Base-by-base conservation (phyloP, 2,797 vertebrate genomes). In the Ctenopoma multispine region DNA sequence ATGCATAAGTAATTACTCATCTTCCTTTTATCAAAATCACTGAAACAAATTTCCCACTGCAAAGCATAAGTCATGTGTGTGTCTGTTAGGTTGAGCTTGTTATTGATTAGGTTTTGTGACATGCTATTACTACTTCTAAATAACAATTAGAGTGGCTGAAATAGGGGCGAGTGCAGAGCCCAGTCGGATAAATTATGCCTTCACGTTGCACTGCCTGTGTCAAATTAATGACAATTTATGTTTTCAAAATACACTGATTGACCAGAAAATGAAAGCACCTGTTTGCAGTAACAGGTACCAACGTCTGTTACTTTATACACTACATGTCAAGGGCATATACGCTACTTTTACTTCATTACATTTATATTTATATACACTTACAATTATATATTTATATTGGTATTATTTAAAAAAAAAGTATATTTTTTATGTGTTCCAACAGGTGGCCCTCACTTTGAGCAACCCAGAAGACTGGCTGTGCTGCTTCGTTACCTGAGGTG, bases 71-170 rank as follows among this genome's bases (percentile, higher is more conserved):
- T 58, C n/a, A 0, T 56, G 24, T 51, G 48, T 72, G 44, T 73
- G 14, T 69, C 40, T 71, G 59, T 49, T 38, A 60, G 69, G 38
- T 24, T 75, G 79, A 63, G 29, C 73, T 89, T 82, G 84, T 84
- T 91, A 92, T 93, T 72, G 87, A 91, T 93, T 82, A 84, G 55
- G 73, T 72, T 82, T 81, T 73, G 78, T 84, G 86, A 93, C 87
- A 77, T 20, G 66, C 79, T 78, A 78, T 84, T 79, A 82, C 77
- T 64, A 74, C 77, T 83, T 66, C 86, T 87, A 91, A 90, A 91
- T 87, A 87, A 83, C 85, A 90, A 89, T 90, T 87, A 91, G 82
- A 84, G 63, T 72, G 66, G 58, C 69, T 81, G 86, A 83, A 91
- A 83, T 80, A 57, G 75, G 78, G 75, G 43, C 20, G 36, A 70